Percentiles rank a stretch among this genome's conserved stretches.
Conservation (phyloP, 2,888 invertebrate genomes). For the Orchestes rusci region DNA sequence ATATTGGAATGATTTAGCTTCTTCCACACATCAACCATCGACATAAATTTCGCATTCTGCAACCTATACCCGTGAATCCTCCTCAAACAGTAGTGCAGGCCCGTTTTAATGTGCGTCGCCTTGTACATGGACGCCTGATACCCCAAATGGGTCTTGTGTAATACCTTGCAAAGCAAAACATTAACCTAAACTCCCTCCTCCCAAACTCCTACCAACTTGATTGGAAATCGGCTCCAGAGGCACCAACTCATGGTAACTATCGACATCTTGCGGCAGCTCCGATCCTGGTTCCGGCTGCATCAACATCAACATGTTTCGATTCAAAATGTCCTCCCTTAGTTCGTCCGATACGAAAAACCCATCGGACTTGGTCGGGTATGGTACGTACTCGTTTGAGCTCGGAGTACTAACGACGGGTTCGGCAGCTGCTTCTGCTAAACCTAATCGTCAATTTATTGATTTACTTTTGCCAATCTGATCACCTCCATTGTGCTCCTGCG, state of each 20-base stretch:
- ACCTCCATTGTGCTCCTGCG: constrained; percentile 23
- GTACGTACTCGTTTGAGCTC: constrained; percentile 21
- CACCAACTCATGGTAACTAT: constrained; percentile 81
- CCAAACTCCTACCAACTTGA: constrained; percentile 33
- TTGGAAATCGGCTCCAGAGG: constrained; percentile 68
- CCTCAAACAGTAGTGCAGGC: constrained; percentile 77
- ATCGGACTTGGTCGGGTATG: constrained; percentile 47
- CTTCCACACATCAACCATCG: constrained; percentile 89
- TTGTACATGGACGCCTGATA: constrained; percentile 83
- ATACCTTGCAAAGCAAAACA: constrained; percentile 12
- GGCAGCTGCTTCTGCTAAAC: no score
- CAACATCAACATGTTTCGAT: constrained; percentile 64
- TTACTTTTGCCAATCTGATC: neutral
- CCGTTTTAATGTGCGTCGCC: constrained; percentile 80
- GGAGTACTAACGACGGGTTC: constrained; percentile 15
- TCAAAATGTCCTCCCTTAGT: constrained; percentile 67
- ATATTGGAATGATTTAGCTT: constrained; percentile 92
- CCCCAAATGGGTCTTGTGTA: constrained; percentile 62
- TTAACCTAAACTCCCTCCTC: neutral
- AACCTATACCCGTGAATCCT: constrained; percentile 82
- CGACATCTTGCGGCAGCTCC: constrained; percentile 75
- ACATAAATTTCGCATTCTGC: constrained; percentile 76
- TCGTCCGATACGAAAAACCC: constrained; percentile 79
- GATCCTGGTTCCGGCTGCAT: constrained; percentile 63
- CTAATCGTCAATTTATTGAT: no score